Evolutionary conservation across 2,888 invertebrate species (phyloP).

Genomic region (Prenolepis imparis): DNA sequence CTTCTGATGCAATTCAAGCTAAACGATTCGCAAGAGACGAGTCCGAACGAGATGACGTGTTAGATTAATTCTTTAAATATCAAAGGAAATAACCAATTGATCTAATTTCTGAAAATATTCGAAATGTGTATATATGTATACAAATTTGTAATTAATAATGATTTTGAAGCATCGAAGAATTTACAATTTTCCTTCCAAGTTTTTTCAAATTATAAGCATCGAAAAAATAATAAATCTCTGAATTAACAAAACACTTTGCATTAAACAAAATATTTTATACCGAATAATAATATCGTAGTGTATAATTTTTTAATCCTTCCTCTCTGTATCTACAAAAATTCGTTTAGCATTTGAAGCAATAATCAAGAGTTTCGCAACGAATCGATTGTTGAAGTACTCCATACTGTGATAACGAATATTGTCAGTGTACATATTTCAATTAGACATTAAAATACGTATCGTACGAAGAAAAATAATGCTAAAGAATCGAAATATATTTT

Average conservation of each 20-base stretch:
- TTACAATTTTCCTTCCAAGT: not conserved
- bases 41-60: not conserved
- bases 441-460: not conserved
- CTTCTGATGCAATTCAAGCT: constrained; percentile 1
- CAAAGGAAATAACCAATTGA: not conserved
- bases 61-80: constrained; percentile 26
- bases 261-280: constrained; percentile 6
- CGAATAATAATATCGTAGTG: constrained; percentile 11
- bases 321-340: not conserved
- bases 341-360: constrained; percentile 21
- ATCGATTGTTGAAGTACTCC: constrained; percentile 3
- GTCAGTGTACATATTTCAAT: constrained; percentile 25
- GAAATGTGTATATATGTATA: not conserved
- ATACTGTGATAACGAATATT: constrained; percentile 32
- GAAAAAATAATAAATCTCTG: constrained; percentile 14
- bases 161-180: not conserved
- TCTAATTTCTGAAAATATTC: not conserved
- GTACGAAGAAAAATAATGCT: not conserved
- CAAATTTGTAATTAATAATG: not conserved
- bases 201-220: not conserved
- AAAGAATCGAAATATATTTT: not conserved
- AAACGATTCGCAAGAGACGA: not conserved
- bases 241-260: not conserved
- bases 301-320: constrained; percentile 37
- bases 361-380: not conserved